Evolutionary conservation across 2,888 invertebrate genomes (phyloP), one percentile per base, ranked within the genome.

Genomic region (Melanostoma scalare): DNA sequence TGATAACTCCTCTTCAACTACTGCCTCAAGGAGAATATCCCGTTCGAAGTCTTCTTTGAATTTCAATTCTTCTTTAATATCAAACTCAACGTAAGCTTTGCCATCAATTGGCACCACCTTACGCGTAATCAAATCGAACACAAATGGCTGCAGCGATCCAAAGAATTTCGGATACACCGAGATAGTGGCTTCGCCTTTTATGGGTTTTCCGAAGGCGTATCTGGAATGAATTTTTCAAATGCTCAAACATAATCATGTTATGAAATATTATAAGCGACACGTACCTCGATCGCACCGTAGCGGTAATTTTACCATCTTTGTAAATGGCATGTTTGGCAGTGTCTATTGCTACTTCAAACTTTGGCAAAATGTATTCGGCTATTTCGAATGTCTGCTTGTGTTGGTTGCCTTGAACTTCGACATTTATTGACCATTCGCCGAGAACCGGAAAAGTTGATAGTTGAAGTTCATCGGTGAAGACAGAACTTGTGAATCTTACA

Each of bases 281-380:
- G 85, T 73, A 90, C 90, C 89, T 88, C 6, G 90, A 89, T 20
- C 87, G 88, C 3, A 99, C 93, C 31, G 96, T 95, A 33, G 96
- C 96, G 4, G 93, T 93, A 67, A 98, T 94, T 87, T 94, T 94
- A 56, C 95, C 95, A 85, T 97, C 96, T 87, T 95, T 95, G 90
- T 97, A 97, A 8, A 97, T 95, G 3, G 95, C 94, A 90, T 96
- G 96, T 69, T 95, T 94, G 0, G 97, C 96, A 53, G 97, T 94
- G 85, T 96, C 94, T 84, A 99, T 95, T 42, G 94, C 94, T 78
- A 99, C 96, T 88, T 98, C 95, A 91, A 98, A 99, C 89, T 98
- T 98, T 0, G 99, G 99, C 86, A 97, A 92, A 71, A 99, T 96
- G 88, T 97, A 98, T 91, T 97, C 96, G 5, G 97, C 97, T 4